Percentiles rank a stretch among this genome's conserved stretches.
Evolutionary conservation across 2,113 vertebrate species (phyloP).

Genomic region (Erythrocercus mccallii): DNA sequence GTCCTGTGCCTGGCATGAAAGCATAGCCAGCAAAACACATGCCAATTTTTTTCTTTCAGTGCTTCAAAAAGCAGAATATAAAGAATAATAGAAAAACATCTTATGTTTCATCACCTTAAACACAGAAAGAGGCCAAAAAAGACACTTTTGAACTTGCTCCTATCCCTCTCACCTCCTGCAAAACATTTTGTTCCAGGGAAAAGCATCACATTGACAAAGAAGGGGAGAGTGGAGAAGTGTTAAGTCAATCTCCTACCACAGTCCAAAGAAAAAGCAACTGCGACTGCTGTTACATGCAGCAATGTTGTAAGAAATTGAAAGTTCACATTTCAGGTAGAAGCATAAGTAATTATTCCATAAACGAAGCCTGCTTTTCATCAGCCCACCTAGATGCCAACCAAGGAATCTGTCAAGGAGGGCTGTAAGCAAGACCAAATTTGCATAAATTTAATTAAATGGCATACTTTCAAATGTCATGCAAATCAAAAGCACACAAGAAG

Average conservation of each 20-base stretch:
- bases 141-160: neutral
- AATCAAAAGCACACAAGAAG: neutral
- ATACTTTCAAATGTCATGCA: constrained; percentile 8
- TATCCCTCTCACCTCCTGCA: neutral
- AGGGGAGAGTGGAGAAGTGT: neutral
- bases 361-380: neutral
- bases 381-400: neutral
- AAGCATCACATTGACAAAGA: neutral
- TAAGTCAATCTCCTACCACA: neutral
- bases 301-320: neutral
- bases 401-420: neutral
- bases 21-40: neutral
- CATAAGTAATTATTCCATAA: neutral
- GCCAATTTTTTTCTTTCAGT: neutral
- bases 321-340: constrained; percentile 3
- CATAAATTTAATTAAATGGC: constrained; percentile 4
- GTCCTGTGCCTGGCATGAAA: neutral
- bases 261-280: neutral
- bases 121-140: neutral
- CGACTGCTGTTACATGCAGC: neutral
- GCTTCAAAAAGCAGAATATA: neutral
- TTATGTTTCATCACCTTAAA: neutral
- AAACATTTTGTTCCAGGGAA: neutral
- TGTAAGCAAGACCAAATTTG: neutral
- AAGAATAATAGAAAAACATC: neutral